A percentile compares a stretch with the other conserved stretches of the same genome.
These are phyloP conservation scores for Strigamia transsilvanica DNA, from an alignment of 2,888 invertebrate species.

Conservation along the genomic window DNA sequence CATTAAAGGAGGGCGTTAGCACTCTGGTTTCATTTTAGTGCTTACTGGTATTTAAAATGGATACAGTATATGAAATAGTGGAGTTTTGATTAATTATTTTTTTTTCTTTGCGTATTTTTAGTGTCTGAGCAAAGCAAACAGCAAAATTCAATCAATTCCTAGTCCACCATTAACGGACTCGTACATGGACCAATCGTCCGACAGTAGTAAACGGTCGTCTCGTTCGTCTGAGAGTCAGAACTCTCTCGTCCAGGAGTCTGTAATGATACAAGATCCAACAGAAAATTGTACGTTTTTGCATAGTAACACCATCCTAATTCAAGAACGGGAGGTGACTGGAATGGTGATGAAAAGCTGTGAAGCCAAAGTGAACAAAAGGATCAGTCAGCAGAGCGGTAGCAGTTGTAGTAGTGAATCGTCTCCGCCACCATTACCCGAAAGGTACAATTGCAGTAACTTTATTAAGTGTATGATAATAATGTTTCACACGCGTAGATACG, in stretches of 20 bases:
- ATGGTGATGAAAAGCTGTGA: constrained; percentile 43
- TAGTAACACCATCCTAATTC: constrained; percentile 42
- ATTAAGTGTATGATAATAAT: neutral
- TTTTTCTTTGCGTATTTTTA: neutral
- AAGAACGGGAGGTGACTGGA: constrained; percentile 50
- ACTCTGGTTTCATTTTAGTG: no score
- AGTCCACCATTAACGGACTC: constrained; percentile 53
- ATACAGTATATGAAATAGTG: no score
- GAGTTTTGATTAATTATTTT: neutral
- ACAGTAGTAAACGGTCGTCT: constrained; percentile 56
- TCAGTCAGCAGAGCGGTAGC: constrained; percentile 55
- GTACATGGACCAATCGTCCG: constrained; percentile 56
- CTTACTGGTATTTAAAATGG: no score
- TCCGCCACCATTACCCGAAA: constrained; percentile 56
- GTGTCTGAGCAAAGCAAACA: constrained; percentile 46
- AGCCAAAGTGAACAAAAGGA: constrained; percentile 54
- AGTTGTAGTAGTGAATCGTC: constrained; percentile 52
- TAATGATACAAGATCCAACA: constrained; percentile 28
- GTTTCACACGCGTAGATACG: constrained; percentile 56
- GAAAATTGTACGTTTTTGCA: neutral
- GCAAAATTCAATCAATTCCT: constrained; percentile 25
- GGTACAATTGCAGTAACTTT: constrained; percentile 44
- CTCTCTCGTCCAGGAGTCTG: constrained; percentile 60
- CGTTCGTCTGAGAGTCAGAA: constrained; percentile 68
- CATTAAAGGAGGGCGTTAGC: no score